Conservation (phyloP, 1,140 invertebrate genomes). For the Drosophila orosa region DNA sequence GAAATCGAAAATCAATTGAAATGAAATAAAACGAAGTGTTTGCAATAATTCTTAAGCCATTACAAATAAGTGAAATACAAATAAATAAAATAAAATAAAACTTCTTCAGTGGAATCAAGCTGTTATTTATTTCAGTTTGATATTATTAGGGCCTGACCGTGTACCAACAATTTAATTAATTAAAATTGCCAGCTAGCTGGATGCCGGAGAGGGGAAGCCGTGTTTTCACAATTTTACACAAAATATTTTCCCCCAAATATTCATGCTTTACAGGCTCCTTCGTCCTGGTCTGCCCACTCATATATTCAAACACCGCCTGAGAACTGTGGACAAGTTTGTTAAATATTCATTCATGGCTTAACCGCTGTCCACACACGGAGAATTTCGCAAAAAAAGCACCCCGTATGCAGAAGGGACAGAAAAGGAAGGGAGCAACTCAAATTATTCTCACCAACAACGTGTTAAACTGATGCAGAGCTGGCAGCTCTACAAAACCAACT, state of each 20-base stretch:
- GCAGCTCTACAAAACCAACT: slow-evolving; percentile 29
- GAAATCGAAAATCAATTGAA: slow-evolving; percentile 42
- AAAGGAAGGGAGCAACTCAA: slow-evolving; percentile 3
- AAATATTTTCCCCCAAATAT: slow-evolving; percentile 8
- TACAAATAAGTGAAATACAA: slow-evolving; percentile 58
- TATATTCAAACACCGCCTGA: slow-evolving; percentile 60
- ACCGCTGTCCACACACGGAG: slow-evolving; percentile 50
- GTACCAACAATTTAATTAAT: slow-evolving; percentile 5
- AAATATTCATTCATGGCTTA: slow-evolving; percentile 75
- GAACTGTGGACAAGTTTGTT: slow-evolving; percentile 71
- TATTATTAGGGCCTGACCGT: background rate
- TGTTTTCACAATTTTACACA: background rate
- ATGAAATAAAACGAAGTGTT: slow-evolving; percentile 47
- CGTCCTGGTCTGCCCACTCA: slow-evolving; percentile 41
- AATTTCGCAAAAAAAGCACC: slow-evolving; percentile 12
- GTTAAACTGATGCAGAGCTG: slow-evolving; percentile 26
- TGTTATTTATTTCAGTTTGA: slow-evolving; percentile 1
- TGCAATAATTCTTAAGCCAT: slow-evolving; percentile 66
- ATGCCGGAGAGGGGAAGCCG: background rate
- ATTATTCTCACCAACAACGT: slow-evolving; percentile 47
- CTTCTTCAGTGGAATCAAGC: slow-evolving; percentile 55
- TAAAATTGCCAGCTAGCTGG: background rate
- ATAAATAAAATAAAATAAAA: slow-evolving; percentile 71
- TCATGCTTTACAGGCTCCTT: slow-evolving; percentile 15
- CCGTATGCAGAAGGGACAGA: background rate